phyloP scores from a whole-genome alignment of 2,113 vertebrate genomes.

The Empidonax traillii region DNA sequence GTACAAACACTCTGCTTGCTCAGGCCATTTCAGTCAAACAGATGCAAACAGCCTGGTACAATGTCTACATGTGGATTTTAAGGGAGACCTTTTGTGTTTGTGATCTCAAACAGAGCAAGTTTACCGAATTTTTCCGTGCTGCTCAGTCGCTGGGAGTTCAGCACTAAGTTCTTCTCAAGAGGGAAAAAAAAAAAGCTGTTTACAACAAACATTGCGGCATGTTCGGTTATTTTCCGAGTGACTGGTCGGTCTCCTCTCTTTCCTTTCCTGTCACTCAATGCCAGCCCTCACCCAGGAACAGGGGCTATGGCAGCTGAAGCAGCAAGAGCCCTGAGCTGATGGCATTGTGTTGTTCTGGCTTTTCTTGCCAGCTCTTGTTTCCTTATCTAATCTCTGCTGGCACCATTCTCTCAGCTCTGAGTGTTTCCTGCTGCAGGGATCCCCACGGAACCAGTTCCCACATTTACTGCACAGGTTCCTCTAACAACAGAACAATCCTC shows the following conservation, averaged over 20 bases:
- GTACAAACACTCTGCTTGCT: accelerated
- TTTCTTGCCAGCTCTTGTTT: not conserved
- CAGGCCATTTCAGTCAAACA: not conserved
- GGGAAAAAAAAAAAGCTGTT: not conserved
- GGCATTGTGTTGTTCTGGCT: not conserved
- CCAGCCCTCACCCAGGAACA: not conserved
- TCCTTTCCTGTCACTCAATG: not conserved
- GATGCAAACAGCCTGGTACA: not conserved
- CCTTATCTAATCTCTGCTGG: not conserved
- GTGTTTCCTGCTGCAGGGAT: not conserved
- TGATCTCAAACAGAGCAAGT: not conserved
- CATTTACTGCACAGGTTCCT: not conserved
- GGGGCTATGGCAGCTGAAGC: not conserved
- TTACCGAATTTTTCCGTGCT: not conserved
- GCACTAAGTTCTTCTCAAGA: not conserved
- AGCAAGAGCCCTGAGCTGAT: not conserved
- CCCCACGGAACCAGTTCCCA: not conserved
- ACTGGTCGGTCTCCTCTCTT: conserved; percentile 4
- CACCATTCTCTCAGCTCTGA: not conserved
- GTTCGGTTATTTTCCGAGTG: not conserved
- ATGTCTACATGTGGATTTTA: accelerated
- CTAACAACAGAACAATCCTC: not conserved
- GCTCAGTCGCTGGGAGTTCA: not conserved
- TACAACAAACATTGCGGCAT: not conserved
- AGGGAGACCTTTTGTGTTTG: not conserved